phyloP scores from a whole-genome alignment of 2,797 vertebrate species.

The Rhynchotus rufescens region DNA sequence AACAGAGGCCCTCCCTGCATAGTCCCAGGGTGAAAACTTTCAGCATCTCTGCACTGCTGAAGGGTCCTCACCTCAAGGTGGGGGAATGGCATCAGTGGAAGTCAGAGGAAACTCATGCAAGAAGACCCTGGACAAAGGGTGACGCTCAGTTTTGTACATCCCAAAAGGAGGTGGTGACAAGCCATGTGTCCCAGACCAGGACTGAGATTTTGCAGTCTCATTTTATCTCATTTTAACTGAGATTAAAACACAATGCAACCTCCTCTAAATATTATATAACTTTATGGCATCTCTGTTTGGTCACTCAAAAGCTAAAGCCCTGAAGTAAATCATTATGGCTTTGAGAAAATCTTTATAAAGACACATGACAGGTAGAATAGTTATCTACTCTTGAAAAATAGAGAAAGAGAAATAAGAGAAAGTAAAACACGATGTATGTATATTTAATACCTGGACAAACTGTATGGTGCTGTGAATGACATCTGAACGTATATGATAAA shows the following conservation, averaged over 20 bases:
- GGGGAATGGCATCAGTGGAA: not conserved
- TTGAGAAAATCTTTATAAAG: not conserved
- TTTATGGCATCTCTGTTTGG: not conserved
- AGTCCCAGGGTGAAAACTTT: not conserved
- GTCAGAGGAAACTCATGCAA: not conserved
- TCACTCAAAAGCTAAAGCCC: not conserved
- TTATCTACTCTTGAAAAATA: not conserved
- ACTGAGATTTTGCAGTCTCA: not conserved
- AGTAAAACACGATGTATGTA: too few relatives aligned
- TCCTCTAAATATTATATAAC: not conserved
- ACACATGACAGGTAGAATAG: not conserved
- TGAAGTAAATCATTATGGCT: not conserved
- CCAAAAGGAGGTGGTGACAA: not conserved
- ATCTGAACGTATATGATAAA: too few relatives aligned
- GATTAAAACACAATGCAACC: not conserved
- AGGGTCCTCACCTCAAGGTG: not conserved
- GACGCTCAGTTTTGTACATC: not conserved
- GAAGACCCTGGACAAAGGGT: too few relatives aligned
- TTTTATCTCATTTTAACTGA: too few relatives aligned
- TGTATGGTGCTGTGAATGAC: too few relatives aligned
- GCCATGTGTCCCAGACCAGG: not conserved
- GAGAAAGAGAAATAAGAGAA: too few relatives aligned
- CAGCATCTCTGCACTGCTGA: not conserved
- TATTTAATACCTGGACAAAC: too few relatives aligned
- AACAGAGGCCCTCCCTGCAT: not conserved